A percentile compares a stretch with the other conserved stretches of the same genome.
phyloP scores from a whole-genome alignment of 1,140 invertebrate genomes.

The Polypedilum pembai region DNA sequence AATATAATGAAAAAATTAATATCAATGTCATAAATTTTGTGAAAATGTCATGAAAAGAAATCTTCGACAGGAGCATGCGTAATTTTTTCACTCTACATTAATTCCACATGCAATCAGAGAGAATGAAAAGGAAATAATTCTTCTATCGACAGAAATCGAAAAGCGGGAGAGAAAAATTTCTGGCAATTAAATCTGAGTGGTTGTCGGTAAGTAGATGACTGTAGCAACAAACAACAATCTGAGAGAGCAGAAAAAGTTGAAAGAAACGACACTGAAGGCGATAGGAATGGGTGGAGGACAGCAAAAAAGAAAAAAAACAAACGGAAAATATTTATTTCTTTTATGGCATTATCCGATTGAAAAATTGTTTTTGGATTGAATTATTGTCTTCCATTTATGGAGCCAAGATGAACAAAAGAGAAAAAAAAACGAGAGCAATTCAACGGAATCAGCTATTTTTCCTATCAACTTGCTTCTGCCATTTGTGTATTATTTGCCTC shows the following conservation, averaged over 20 bases:
- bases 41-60: slow-evolving; percentile 7
- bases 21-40: slow-evolving; percentile 7
- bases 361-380: slow-evolving; percentile 28
- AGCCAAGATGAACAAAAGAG: background rate
- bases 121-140: slow-evolving; percentile 6
- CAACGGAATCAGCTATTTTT: slow-evolving; percentile 22
- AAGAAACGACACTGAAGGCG: slow-evolving; percentile 4
- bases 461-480: background rate
- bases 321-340: slow-evolving; percentile 27
- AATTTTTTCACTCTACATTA: slow-evolving; percentile 19
- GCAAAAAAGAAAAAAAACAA: background rate
- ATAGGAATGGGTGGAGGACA: background rate
- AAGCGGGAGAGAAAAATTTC: background rate
- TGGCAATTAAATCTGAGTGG: slow-evolving; percentile 27
- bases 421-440: background rate
- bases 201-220: slow-evolving; percentile 7
- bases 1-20: background rate
- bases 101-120: background rate
- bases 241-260: background rate
- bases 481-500: background rate
- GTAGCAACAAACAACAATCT: background rate
- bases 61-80: slow-evolving; percentile 1
- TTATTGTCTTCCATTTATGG: slow-evolving; percentile 23
- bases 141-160: background rate
- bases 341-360: slow-evolving; percentile 16